These are phyloP conservation scores for Sericinus montela DNA, from an alignment of 2,888 invertebrate genomes.

Conservation along the genomic window DNA sequence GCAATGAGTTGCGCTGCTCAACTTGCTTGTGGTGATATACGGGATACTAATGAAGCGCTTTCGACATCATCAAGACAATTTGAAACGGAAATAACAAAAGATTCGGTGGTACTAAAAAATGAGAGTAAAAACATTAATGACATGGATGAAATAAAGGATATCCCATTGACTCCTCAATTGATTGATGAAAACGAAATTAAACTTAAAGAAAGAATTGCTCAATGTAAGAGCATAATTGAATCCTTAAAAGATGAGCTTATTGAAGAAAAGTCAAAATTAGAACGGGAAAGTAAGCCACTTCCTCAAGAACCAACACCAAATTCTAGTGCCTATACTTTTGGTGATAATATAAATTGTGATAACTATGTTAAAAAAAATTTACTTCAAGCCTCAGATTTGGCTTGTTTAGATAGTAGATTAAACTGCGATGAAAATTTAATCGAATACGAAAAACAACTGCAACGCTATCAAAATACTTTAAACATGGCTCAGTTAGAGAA, in stretches of 20 bases:
- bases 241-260: constrained; percentile 58
- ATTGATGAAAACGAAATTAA: constrained; percentile 54
- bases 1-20: constrained; percentile 38
- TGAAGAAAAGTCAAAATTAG: constrained; percentile 58
- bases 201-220: constrained; percentile 58
- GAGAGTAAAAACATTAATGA: neutral
- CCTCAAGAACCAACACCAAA: constrained; percentile 18
- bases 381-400: constrained; percentile 36
- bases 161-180: constrained; percentile 32
- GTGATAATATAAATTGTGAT: constrained; percentile 27
- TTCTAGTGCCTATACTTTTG: constrained; percentile 18
- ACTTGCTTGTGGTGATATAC: constrained; percentile 52
- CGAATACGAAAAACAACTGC: constrained; percentile 67
- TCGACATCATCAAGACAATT: constrained; percentile 20
- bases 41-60: constrained; percentile 28
- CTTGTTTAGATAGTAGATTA: constrained; percentile 52
- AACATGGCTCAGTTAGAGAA: constrained; percentile 69
- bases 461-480: constrained; percentile 65
- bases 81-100: constrained; percentile 11
- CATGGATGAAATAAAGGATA: neutral
- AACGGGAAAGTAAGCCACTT: constrained; percentile 37
- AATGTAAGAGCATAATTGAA: constrained; percentile 60
- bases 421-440: constrained; percentile 59
- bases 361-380: constrained; percentile 25
- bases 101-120: constrained; percentile 6